Conservation (phyloP, 2,888 invertebrate species). For the Limnephilus rhombicus region DNA sequence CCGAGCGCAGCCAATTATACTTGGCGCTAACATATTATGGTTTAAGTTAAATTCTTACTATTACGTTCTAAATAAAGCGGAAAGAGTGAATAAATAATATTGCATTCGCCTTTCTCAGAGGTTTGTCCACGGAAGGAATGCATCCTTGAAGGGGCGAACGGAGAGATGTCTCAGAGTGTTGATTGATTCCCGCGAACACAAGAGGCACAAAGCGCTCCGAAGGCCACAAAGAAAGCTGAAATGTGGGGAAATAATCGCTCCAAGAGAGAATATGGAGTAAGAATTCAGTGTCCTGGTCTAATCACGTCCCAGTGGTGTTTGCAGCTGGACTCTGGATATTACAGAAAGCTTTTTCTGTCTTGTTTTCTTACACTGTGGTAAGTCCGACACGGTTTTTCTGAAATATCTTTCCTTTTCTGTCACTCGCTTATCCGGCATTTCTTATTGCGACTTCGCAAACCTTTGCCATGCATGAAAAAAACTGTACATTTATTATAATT, state of each 20-base stretch:
- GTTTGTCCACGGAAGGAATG: neutral
- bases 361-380: neutral
- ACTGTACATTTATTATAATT: neutral
- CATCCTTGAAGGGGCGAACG: neutral
- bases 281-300: neutral
- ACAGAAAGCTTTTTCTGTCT: neutral
- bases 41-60: neutral
- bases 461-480: neutral
- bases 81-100: neutral
- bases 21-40: too few relatives aligned
- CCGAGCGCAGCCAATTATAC: too few relatives aligned
- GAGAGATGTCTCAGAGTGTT: neutral
- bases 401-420: neutral
- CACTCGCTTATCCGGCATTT: neutral
- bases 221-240: neutral
- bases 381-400: neutral
- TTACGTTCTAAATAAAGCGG: neutral
- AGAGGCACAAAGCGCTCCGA: neutral
- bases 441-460: neutral
- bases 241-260: neutral
- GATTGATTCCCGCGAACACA: neutral
- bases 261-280: neutral
- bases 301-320: neutral
- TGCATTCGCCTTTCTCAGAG: neutral
- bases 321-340: neutral